Base-by-base conservation (phyloP, 2,797 vertebrate species). In the Pteropus rufus region DNA sequence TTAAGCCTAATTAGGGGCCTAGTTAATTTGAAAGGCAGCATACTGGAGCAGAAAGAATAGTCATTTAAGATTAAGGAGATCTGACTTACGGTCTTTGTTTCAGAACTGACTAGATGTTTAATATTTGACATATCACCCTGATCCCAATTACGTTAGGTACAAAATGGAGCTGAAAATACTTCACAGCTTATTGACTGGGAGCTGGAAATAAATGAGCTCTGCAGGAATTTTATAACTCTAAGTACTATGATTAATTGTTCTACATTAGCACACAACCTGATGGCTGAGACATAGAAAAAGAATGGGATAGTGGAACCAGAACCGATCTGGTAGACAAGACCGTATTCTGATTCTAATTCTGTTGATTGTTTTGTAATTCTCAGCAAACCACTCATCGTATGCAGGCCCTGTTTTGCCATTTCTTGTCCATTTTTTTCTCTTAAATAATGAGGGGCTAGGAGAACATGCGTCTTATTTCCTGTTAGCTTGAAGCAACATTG, bases 151-250 rank as follows among this genome's bases (percentile, higher is more conserved):
- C 46, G 46, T 87, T 91, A 87, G 75, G 36, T 81, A 11, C 76
- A 95, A 95, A 97, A 87, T 67, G 72, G 67, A 97, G 36, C 52
- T 90, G 81, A 67, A 91, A 95, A 86, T 86, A 62, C 36, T 86
- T 95, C 73, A 93, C 23, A 86, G 52, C 31, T 94, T 94, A 86
- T 84, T 95, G 83, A 69, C 39, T n/a, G 12, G 87, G 36, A 94
- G n/a, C 60, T 79, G 46, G 41, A 92, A 85, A 96, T 75, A 91
- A 96, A 75, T 77, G 65, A 67, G 75, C 58, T 86, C 95, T 56
- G 18, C 26, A 72, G 64, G n/a, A 91, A 81, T 95, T 87, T 58
- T 36, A 12, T 80, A 87, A 89, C 65, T 81, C 46, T 44, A 87
- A 87, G 31, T 29, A 19, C 24, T 41, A 23, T 82, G 82, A 89